phyloP scores from a whole-genome alignment of 2,888 invertebrate species.

The Osmoderma eremita region DNA sequence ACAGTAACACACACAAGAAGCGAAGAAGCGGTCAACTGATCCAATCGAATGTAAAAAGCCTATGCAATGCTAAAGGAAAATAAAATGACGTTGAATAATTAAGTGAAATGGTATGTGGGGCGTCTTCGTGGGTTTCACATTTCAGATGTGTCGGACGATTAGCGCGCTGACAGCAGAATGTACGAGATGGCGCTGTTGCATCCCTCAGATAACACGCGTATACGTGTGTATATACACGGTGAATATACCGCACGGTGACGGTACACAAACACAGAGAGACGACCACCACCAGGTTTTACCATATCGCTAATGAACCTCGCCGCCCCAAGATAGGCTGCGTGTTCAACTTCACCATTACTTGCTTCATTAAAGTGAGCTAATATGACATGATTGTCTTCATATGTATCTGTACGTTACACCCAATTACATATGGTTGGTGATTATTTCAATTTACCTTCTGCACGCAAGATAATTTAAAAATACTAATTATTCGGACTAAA shows the following conservation, averaged over 20 bases:
- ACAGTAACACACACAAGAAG: slow-evolving; percentile 12
- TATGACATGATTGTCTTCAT: slow-evolving; percentile 62
- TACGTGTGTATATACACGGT: slow-evolving; percentile 6
- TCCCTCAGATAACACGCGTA: slow-evolving; percentile 29
- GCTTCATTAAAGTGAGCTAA: slow-evolving; percentile 63
- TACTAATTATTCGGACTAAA: slow-evolving; percentile 31
- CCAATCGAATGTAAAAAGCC: slow-evolving; percentile 37
- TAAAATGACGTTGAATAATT: slow-evolving; percentile 56
- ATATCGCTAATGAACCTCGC: slow-evolving; percentile 53
- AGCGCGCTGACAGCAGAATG: slow-evolving; percentile 55
- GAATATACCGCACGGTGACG: neutral
- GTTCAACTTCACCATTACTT: slow-evolving; percentile 58
- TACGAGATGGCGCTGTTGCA: slow-evolving; percentile 47
- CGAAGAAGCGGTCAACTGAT: slow-evolving; percentile 32
- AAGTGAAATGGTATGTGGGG: slow-evolving; percentile 55
- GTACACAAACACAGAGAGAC: neutral
- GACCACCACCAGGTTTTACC: slow-evolving; percentile 48
- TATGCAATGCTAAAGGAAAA: slow-evolving; percentile 47
- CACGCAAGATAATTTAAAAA: slow-evolving; percentile 54
- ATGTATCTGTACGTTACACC: slow-evolving; percentile 61
- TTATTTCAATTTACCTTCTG: slow-evolving; percentile 58
- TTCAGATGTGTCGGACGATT: slow-evolving; percentile 59
- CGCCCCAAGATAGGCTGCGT: slow-evolving; percentile 55
- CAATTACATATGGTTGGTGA: slow-evolving; percentile 59
- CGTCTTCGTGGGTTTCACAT: slow-evolving; percentile 58